These are phyloP conservation scores for Meriones unguiculatus DNA, from an alignment of 2,113 vertebrate genomes.

Conservation along the genomic window DNA sequence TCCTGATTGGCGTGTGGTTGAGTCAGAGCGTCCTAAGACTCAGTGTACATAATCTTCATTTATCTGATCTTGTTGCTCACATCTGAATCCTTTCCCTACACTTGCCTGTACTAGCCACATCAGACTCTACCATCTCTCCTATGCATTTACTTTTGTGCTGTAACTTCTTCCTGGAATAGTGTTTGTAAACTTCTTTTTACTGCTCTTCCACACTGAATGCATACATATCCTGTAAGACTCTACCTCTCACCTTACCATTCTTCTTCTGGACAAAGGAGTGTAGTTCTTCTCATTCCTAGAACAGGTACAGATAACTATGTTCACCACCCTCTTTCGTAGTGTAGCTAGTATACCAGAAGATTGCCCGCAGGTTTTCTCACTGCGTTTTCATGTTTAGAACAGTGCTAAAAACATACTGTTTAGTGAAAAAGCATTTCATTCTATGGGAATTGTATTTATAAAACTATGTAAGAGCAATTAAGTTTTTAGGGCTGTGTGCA, in stretches of 20 bases:
- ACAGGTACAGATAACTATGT: background rate
- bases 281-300: background rate
- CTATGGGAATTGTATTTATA: background rate
- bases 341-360: background rate
- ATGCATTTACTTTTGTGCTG: background rate
- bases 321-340: constrained; percentile 16
- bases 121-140: background rate
- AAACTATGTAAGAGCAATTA: constrained; percentile 16
- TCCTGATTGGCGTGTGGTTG: background rate
- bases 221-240: constrained; percentile 12
- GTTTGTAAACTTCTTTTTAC: background rate
- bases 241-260: background rate
- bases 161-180: constrained; percentile 45
- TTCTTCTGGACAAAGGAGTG: background rate
- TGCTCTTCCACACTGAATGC: background rate
- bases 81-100: background rate
- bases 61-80: constrained; percentile 4
- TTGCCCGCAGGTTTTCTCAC: constrained; percentile 14
- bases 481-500: background rate
- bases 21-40: background rate
- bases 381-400: constrained; percentile 2
- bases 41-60: background rate
- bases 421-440: background rate
- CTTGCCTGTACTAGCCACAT: background rate
- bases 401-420: background rate